Conservation (phyloP, 2,797 vertebrate genomes). For the Columba guinea region DNA sequence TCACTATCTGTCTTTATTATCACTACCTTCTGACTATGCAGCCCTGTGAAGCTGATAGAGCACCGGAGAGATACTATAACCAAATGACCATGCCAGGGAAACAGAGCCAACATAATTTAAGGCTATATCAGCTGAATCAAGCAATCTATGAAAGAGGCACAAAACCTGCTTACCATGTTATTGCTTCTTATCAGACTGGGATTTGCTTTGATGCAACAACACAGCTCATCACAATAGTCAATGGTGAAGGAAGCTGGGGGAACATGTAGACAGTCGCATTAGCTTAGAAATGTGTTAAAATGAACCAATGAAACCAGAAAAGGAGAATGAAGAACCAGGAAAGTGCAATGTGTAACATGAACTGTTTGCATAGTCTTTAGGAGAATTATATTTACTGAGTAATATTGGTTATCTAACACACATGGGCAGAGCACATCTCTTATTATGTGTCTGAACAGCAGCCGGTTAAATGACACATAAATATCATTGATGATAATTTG, state of each 20-base stretch:
- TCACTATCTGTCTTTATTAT: neutral
- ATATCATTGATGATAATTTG: neutral
- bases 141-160: neutral
- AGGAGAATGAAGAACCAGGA: neutral
- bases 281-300: neutral
- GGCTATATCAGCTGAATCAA: neutral
- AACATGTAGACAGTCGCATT: neutral
- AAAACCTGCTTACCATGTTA: neutral
- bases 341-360: neutral
- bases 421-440: neutral
- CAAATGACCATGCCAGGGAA: neutral
- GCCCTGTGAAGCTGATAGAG: neutral
- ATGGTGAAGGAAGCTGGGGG: neutral
- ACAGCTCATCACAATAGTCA: neutral
- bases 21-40: neutral
- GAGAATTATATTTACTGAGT: neutral
- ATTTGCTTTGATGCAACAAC: constrained; percentile 16
- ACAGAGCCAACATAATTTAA: neutral
- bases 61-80: neutral
- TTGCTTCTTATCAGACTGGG: neutral
- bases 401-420: neutral
- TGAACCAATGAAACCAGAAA: neutral
- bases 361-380: neutral
- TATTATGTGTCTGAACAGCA: neutral
- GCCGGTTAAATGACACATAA: neutral